Evolutionary conservation across 2,113 vertebrate species (phyloP).

Genomic region (Cervus canadensis): DNA sequence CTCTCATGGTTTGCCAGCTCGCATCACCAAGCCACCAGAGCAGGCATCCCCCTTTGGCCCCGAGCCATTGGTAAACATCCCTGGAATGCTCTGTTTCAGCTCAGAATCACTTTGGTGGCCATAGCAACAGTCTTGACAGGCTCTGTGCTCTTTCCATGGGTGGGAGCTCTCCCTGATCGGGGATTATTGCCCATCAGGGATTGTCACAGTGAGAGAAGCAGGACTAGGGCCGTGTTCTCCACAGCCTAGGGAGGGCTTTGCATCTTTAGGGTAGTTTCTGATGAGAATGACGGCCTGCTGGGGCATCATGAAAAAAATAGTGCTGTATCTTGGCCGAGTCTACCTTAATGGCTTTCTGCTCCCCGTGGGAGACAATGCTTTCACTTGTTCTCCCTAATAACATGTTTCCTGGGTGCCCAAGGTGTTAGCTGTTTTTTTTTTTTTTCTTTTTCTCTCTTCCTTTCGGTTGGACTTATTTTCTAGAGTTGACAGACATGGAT

Average conservation of each 20-base stretch:
- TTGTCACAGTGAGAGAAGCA: neutral
- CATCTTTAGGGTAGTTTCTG: neutral
- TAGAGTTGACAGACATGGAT: neutral
- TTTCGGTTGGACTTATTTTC: neutral
- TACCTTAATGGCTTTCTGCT: neutral
- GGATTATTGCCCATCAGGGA: neutral
- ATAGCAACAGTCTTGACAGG: neutral
- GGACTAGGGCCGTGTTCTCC: neutral
- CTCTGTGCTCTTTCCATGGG: neutral
- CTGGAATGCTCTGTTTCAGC: neutral
- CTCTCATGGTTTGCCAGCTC: neutral
- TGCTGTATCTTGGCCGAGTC: neutral
- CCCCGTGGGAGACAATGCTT: neutral
- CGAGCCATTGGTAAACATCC: neutral
- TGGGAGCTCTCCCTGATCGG: neutral
- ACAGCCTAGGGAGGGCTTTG: neutral
- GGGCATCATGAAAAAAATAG: neutral
- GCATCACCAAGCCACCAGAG: neutral
- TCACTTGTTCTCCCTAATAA: neutral
- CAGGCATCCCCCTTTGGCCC: neutral
- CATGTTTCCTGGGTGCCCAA: neutral
- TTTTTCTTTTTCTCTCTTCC: neutral
- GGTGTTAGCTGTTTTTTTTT: neutral
- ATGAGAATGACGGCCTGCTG: neutral
- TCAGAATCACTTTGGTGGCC: neutral